Evolutionary conservation across 2,888 invertebrate genomes (phyloP).

Genomic region (Rhodophaea formosa): DNA sequence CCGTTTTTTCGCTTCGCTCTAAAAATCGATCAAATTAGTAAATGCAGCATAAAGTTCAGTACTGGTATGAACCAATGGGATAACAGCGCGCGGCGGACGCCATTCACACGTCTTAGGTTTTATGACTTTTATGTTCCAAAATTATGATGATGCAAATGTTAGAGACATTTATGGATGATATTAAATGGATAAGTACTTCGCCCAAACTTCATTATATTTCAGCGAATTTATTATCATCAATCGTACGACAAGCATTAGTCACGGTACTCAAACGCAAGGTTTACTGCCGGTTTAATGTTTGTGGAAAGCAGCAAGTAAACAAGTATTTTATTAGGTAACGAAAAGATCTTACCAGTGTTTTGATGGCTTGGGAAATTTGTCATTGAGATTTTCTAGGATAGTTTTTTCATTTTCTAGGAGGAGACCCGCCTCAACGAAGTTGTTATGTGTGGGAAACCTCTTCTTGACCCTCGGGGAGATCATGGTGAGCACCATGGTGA

Average conservation of each 20-base stretch:
- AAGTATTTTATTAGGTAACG: constrained; percentile 1
- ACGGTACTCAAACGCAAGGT: neutral
- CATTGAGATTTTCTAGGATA: constrained; percentile 89
- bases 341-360: constrained; percentile 87
- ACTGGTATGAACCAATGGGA: too few species aligned
- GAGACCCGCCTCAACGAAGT: constrained; percentile 92
- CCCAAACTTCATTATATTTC: neutral
- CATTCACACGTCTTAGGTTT: too few species aligned
- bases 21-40: too few species aligned
- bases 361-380: constrained; percentile 90
- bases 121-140: neutral
- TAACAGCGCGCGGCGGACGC: too few species aligned
- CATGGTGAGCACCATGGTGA: constrained; percentile 93
- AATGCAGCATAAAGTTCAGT: too few species aligned
- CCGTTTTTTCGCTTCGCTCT: too few species aligned
- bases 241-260: neutral
- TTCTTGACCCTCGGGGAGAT: constrained; percentile 94
- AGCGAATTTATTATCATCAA: neutral
- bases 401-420: constrained; percentile 89
- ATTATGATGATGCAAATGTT: neutral
- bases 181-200: neutral
- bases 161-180: neutral
- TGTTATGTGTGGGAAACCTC: constrained; percentile 90
- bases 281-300: constrained; percentile 2
- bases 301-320: neutral